These are phyloP conservation scores for Fregata magnificens DNA, from an alignment of 2,113 vertebrate species.

Conservation along the genomic window DNA sequence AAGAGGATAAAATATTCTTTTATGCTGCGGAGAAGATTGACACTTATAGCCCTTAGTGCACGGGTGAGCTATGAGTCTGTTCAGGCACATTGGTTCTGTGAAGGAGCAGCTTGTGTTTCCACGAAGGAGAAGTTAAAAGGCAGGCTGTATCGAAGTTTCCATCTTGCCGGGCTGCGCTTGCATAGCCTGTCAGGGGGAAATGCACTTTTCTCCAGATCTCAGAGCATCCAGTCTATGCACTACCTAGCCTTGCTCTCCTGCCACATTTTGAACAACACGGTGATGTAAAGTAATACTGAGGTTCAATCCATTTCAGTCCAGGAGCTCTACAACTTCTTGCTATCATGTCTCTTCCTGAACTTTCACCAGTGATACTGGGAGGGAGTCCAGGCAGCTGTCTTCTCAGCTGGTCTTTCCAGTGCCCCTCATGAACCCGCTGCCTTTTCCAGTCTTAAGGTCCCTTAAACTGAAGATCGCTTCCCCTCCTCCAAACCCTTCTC, in stretches of 20 bases:
- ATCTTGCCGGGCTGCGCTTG: neutral
- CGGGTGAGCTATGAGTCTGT: neutral
- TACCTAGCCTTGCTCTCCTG: neutral
- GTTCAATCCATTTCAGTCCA: neutral
- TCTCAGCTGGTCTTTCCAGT: neutral
- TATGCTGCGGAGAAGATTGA: neutral
- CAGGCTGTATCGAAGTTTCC: neutral
- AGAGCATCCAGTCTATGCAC: fast-evolving
- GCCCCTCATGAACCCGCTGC: neutral
- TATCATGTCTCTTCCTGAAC: neutral
- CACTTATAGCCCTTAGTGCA: neutral
- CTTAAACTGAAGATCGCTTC: neutral
- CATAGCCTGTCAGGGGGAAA: too few relatives aligned
- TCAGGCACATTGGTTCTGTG: neutral
- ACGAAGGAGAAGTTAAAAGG: neutral
- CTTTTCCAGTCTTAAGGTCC: neutral
- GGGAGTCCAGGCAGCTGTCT: neutral
- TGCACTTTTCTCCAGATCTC: neutral
- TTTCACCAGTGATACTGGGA: neutral
- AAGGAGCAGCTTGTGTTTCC: neutral
- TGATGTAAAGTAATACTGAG: neutral
- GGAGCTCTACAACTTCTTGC: neutral
- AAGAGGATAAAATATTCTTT: neutral
- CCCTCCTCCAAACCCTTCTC: neutral
- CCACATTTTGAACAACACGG: fast-evolving